These are phyloP conservation scores for Tachypleus tridentatus DNA, from an alignment of 1,140 invertebrate species.

Conservation along the genomic window DNA sequence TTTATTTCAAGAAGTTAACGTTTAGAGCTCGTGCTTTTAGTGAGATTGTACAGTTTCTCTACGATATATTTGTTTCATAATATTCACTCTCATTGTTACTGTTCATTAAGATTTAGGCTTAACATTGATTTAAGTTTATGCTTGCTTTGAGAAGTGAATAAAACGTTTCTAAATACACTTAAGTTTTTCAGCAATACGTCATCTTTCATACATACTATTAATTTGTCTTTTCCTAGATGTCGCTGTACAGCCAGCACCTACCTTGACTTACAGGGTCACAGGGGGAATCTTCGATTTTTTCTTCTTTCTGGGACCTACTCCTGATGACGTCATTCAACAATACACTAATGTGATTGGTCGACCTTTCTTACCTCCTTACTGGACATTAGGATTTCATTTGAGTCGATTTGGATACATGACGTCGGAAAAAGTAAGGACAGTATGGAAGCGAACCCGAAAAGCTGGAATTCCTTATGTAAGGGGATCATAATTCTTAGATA, in stretches of 20 bases:
- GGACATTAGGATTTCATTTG: slow-evolving; percentile 37
- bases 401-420: slow-evolving; percentile 55
- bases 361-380: slow-evolving; percentile 37
- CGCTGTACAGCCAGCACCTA: slow-evolving; percentile 21
- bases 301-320: slow-evolving; percentile 24
- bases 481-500: no score
- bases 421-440: slow-evolving; percentile 47
- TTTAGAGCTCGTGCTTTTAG: no score
- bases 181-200: no score
- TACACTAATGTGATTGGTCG: slow-evolving; percentile 23
- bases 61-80: no score
- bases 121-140: no score
- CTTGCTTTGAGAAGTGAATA: no score
- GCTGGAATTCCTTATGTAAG: slow-evolving; percentile 30
- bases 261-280: slow-evolving; percentile 21
- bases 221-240: slow-evolving; percentile 16
- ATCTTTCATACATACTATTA: neutral
- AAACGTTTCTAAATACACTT: no score
- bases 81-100: no score
- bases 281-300: slow-evolving; percentile 26
- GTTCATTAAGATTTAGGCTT: no score
- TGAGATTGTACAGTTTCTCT: no score
- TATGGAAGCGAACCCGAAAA: slow-evolving; percentile 29
- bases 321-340: slow-evolving; percentile 24
- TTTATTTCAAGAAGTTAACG: no score